phyloP scores from a whole-genome alignment of 1,140 invertebrate genomes.

The Cydia strobilella region DNA sequence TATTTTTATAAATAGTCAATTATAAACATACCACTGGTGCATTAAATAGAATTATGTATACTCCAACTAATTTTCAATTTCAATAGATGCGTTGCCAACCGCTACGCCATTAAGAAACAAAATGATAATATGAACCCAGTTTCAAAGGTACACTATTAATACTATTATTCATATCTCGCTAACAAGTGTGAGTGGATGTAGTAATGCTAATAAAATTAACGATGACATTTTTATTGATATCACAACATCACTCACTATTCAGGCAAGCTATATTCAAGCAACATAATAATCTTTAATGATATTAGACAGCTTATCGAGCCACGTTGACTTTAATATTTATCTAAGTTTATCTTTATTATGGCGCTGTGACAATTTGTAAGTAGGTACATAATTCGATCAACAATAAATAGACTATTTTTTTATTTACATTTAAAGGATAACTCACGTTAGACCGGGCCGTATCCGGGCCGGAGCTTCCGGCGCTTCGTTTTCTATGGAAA shows the following conservation, averaged over 20 bases:
- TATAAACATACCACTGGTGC: not conserved
- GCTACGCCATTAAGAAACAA: slow-evolving; percentile 7
- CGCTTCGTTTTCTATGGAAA: too few species aligned
- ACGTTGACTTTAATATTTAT: slow-evolving; percentile 12
- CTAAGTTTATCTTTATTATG: not conserved
- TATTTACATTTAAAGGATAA: too few species aligned
- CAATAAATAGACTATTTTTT: too few species aligned
- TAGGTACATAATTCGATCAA: too few species aligned
- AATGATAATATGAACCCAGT: slow-evolving; percentile 19
- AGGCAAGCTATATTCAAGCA: slow-evolving; percentile 31
- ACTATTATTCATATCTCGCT: slow-evolving; percentile 25
- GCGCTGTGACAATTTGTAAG: too few species aligned
- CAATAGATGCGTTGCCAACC: slow-evolving; percentile 5
- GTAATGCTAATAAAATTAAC: slow-evolving; percentile 27
- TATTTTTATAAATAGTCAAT: not conserved
- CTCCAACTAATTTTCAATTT: not conserved
- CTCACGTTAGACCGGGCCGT: too few species aligned
- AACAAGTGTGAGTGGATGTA: slow-evolving; percentile 24
- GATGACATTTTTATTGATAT: slow-evolving; percentile 32
- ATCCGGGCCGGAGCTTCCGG: too few species aligned
- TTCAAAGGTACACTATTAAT: slow-evolving; percentile 20
- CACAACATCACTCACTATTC: slow-evolving; percentile 28
- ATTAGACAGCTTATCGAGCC: slow-evolving; percentile 20
- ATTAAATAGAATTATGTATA: not conserved
- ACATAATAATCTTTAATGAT: slow-evolving; percentile 27